Conservation (phyloP, 1,140 invertebrate species). For the Tetramorium parvispinum region DNA sequence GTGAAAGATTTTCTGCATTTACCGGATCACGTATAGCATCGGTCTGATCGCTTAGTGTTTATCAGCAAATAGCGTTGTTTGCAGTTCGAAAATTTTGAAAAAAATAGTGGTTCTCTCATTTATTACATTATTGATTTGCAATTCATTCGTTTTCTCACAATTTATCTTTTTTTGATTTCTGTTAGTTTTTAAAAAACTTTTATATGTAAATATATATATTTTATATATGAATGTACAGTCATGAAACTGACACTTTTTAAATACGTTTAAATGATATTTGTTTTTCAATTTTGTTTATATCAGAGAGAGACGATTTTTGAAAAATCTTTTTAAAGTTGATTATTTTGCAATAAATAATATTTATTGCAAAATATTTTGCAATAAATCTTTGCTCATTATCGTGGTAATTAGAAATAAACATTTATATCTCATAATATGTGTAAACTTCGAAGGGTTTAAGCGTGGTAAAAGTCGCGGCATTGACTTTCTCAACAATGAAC, state of each 20-base stretch:
- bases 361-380: too few species aligned
- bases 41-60: constrained; percentile 29
- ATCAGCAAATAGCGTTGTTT: constrained; percentile 30
- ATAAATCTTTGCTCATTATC: not conserved
- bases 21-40: not conserved
- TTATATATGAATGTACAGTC: not conserved
- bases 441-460: not conserved
- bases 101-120: not conserved
- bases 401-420: not conserved
- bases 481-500: constrained; percentile 31
- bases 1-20: constrained; percentile 22
- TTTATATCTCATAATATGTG: not conserved
- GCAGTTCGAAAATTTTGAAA: not conserved
- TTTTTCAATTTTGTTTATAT: not conserved
- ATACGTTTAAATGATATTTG: not conserved
- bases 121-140: not conserved
- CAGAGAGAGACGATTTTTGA: not conserved
- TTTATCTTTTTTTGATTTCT: not conserved
- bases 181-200: not conserved
- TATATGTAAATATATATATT: not conserved
- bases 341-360: not conserved
- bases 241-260: not conserved
- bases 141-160: not conserved
- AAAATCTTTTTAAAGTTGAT: not conserved
- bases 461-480: constrained; percentile 37